Evolutionary conservation across 1,140 invertebrate species (phyloP).

Genomic region (Chrysomallon squamiferum): DNA sequence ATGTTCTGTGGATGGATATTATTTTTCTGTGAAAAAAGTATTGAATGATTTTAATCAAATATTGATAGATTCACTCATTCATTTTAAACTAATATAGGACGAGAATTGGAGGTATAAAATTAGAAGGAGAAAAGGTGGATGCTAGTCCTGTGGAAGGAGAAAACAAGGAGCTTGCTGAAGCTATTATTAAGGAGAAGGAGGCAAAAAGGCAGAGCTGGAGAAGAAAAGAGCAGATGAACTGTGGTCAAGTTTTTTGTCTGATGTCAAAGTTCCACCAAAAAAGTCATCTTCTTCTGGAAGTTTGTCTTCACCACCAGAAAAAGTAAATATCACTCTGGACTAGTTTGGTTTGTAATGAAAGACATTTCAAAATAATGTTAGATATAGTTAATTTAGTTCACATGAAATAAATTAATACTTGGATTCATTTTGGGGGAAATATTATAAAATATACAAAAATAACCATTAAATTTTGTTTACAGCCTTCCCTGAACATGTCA

Average conservation of each 20-base stretch:
- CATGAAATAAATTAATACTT: neutral
- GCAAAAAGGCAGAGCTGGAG: slow-evolving; percentile 43
- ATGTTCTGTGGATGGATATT: too few species aligned
- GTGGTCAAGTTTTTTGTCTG: slow-evolving; percentile 58
- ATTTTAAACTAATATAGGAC: too few species aligned
- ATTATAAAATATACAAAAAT: too few species aligned
- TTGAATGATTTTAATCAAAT: too few species aligned
- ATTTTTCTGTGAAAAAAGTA: too few species aligned
- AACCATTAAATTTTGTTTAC: too few species aligned
- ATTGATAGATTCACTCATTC: too few species aligned
- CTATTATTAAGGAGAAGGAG: slow-evolving; percentile 36
- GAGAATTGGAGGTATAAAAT: slow-evolving; percentile 47
- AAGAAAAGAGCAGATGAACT: slow-evolving; percentile 54
- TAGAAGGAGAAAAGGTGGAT: slow-evolving; percentile 30
- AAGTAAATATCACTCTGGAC: neutral
- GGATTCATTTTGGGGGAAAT: neutral
- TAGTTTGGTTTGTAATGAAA: slow-evolving; percentile 12
- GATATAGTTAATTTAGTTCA: neutral
- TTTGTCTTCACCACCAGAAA: too few species aligned
- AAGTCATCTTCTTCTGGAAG: slow-evolving; percentile 11
- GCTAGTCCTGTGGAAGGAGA: slow-evolving; percentile 24
- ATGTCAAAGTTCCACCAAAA: slow-evolving; percentile 44
- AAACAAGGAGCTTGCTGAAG: slow-evolving; percentile 32
- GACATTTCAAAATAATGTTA: slow-evolving; percentile 3
- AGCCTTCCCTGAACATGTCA: too few species aligned